Conservation (phyloP, 2,113 vertebrate species). For the Clarias macrocephalus region DNA sequence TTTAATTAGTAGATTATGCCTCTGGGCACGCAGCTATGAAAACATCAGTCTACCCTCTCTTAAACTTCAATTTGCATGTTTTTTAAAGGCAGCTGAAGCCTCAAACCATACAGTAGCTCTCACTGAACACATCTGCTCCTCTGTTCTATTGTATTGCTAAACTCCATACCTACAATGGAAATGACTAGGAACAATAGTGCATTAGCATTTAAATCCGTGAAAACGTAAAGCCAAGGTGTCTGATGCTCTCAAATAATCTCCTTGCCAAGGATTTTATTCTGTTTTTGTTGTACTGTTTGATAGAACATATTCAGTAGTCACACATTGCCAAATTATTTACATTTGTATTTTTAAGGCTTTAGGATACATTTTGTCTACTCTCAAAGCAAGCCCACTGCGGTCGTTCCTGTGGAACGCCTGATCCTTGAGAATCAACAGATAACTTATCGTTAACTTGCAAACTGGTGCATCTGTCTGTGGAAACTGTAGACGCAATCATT, state of each 20-base stretch:
- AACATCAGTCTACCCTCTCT: constrained; percentile 4
- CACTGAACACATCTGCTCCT: constrained; percentile 41
- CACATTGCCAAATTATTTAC: constrained; percentile 7
- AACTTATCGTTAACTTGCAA: no score
- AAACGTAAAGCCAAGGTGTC: background rate
- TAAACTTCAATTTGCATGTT: constrained; percentile 31
- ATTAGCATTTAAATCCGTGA: constrained; percentile 27
- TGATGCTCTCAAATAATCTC: background rate
- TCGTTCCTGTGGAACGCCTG: no score
- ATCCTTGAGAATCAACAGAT: no score
- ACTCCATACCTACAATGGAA: constrained; percentile 29
- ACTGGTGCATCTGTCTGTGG: no score
- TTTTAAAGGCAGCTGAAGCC: constrained; percentile 30
- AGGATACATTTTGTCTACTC: no score
- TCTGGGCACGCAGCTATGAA: constrained; percentile 30
- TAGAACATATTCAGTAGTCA: background rate
- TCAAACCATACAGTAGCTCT: constrained; percentile 6
- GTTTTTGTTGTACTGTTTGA: background rate
- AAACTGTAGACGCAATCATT: no score
- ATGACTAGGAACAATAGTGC: constrained; percentile 1
- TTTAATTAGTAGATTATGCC: constrained; percentile 26
- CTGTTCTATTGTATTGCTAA: constrained; percentile 16
- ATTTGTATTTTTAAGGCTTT: background rate
- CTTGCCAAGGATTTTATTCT: background rate
- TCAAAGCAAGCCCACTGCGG: no score